These are phyloP conservation scores for Caenorhabditis sp. DNA, from an alignment of 2,888 invertebrate genomes.

Conservation along the genomic window DNA sequence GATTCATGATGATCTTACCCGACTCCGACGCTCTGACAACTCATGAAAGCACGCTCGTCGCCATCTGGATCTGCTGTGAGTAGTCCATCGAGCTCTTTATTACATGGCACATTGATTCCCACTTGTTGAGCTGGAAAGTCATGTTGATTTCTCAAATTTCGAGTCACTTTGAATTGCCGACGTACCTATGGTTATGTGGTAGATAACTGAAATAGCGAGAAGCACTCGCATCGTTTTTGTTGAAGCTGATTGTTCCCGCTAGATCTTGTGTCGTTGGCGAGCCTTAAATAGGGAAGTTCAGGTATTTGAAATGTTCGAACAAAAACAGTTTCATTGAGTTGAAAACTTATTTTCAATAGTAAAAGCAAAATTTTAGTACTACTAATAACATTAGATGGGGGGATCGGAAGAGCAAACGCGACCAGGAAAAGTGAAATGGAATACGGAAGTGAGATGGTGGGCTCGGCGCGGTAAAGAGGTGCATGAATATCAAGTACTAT, in stretches of 20 bases:
- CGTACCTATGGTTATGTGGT: conserved; percentile 55
- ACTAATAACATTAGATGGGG: too few relatives aligned
- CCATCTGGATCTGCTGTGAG: conserved; percentile 79
- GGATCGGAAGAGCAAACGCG: not conserved
- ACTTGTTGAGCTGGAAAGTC: conserved; percentile 64
- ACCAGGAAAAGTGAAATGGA: conserved; percentile 27
- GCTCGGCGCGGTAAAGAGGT: conserved; percentile 21
- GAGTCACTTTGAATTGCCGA: not conserved
- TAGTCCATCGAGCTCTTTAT: conserved; percentile 77
- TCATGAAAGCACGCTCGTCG: conserved; percentile 78
- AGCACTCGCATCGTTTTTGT: conserved; percentile 67
- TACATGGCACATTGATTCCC: conserved; percentile 76
- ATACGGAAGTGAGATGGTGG: conserved; percentile 52
- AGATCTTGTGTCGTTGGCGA: conserved; percentile 68
- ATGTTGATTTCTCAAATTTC: not conserved
- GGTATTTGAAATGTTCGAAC: too few relatives aligned
- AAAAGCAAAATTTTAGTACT: too few relatives aligned
- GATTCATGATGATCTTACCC: conserved; percentile 70
- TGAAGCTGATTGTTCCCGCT: conserved; percentile 69
- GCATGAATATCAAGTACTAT: conserved; percentile 65
- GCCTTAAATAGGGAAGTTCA: conserved; percentile 24
- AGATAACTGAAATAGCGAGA: conserved; percentile 68
- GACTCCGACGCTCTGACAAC: conserved; percentile 76
- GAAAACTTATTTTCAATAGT: too few relatives aligned
- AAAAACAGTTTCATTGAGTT: too few relatives aligned